phyloP scores from a whole-genome alignment of 2,888 invertebrate genomes.

The Pristionchus entomophagus region DNA sequence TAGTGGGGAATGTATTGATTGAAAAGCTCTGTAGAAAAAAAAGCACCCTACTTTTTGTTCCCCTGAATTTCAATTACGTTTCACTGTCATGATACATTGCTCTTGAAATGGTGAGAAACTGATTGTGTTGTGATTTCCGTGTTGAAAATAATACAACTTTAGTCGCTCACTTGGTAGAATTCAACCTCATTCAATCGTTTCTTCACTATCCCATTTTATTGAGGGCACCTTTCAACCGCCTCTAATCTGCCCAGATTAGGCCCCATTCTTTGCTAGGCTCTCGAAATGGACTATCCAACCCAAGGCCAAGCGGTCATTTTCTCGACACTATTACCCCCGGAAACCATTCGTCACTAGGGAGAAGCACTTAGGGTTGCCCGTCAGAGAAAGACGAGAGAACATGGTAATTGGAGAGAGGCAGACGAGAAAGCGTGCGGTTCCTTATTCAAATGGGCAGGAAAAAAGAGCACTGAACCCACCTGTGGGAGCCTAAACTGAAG shows the following conservation, averaged over 20 bases:
- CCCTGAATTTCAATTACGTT: too few species aligned
- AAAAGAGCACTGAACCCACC: neutral
- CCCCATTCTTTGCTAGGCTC: neutral
- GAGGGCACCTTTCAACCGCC: neutral
- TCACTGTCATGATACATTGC: too few species aligned
- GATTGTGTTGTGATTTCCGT: too few species aligned
- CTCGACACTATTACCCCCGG: neutral
- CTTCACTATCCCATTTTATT: too few species aligned
- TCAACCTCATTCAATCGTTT: too few species aligned
- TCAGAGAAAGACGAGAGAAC: neutral
- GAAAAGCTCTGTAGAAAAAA: too few species aligned
- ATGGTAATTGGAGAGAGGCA: neutral
- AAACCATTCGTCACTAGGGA: neutral
- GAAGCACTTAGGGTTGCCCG: neutral
- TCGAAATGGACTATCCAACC: neutral
- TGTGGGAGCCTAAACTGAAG: neutral
- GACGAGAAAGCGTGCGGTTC: neutral
- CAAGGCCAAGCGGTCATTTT: constrained; percentile 37
- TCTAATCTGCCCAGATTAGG: neutral
- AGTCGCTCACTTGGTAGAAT: too few species aligned
- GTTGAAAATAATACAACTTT: too few species aligned
- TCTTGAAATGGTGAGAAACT: too few species aligned
- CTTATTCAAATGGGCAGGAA: neutral
- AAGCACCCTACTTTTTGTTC: too few species aligned
- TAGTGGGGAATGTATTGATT: too few species aligned